These are phyloP conservation scores for Drosophila pallidifrons DNA, from an alignment of 1,140 invertebrate species.

Conservation along the genomic window DNA sequence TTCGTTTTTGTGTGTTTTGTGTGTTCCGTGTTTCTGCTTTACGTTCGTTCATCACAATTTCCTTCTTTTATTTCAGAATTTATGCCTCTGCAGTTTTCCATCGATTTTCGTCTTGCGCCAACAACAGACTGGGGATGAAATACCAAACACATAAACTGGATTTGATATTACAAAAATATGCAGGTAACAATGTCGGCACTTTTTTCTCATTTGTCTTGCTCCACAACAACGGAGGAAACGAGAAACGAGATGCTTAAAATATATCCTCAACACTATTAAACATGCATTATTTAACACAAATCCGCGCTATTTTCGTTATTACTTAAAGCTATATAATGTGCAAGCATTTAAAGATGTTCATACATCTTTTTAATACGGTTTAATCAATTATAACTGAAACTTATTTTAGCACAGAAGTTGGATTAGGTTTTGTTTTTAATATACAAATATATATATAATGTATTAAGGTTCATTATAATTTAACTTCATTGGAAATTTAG, in stretches of 20 bases:
- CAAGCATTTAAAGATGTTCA: too few relatives aligned
- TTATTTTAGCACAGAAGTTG: too few relatives aligned
- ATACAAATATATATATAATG: too few relatives aligned
- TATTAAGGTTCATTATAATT: too few relatives aligned
- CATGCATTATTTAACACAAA: neutral
- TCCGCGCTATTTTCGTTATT: too few relatives aligned
- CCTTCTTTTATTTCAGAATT: constrained; percentile 63
- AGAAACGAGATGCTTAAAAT: neutral
- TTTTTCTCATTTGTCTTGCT: neutral
- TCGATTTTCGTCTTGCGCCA: constrained; percentile 79
- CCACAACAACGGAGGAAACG: neutral
- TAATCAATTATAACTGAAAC: too few relatives aligned
- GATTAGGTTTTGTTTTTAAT: too few relatives aligned
- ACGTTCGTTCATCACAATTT: constrained; percentile 33
- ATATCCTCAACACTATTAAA: neutral
- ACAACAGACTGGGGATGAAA: constrained; percentile 85
- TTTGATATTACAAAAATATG: constrained; percentile 83
- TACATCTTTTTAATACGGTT: too few relatives aligned
- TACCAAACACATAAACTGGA: constrained; percentile 80
- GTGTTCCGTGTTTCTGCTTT: neutral
- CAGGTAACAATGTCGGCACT: constrained; percentile 56
- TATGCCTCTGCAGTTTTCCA: constrained; percentile 79
- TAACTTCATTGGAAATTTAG: too few relatives aligned
- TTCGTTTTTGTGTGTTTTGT: constrained; percentile 6
- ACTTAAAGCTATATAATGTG: too few relatives aligned